phyloP scores from a whole-genome alignment of 2,797 vertebrate genomes.

The Takifugu rubripes region DNA sequence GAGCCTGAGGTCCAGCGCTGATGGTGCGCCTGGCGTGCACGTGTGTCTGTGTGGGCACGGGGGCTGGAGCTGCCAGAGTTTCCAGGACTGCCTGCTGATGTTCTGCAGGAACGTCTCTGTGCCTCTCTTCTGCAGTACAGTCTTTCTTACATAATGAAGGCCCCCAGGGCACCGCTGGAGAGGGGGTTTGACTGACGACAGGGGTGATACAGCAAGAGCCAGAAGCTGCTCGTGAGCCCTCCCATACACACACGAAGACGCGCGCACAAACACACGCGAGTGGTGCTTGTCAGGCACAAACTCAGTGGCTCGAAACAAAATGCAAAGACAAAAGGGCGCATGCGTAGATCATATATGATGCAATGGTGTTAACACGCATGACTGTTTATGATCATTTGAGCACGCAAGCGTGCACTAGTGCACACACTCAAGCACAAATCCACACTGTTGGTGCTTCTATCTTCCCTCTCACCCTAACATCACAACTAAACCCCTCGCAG shows the following conservation, averaged over 20 bases:
- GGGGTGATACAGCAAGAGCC: constrained; percentile 66
- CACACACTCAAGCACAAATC: constrained; percentile 35
- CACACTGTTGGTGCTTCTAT: constrained; percentile 22
- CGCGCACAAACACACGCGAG: constrained; percentile 11
- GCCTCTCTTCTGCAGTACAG: constrained; percentile 64
- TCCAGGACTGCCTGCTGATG: constrained; percentile 57
- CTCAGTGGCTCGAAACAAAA: constrained; percentile 47
- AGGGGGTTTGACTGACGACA: constrained; percentile 57
- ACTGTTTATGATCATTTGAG: constrained; percentile 28
- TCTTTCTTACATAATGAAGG: constrained; percentile 77
- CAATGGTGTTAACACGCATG: constrained; percentile 51
- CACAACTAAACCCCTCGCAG: too few species aligned
- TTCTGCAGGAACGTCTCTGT: constrained; percentile 55
- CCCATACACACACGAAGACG: constrained; percentile 28
- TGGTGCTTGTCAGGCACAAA: constrained; percentile 34
- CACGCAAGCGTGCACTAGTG: constrained; percentile 8
- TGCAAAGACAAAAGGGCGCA: constrained; percentile 25
- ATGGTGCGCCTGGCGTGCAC: constrained; percentile 21
- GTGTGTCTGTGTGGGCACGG: constrained; percentile 16
- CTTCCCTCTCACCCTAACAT: too few species aligned
- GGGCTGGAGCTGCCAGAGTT: constrained; percentile 51
- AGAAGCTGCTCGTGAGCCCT: constrained; percentile 67
- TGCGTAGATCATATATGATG: constrained; percentile 40
- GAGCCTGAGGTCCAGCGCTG: constrained; percentile 23
- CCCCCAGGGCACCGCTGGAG: constrained; percentile 62